Base-by-base conservation (phyloP, 2,113 vertebrate species). In the Phyllostomus hastatus region DNA sequence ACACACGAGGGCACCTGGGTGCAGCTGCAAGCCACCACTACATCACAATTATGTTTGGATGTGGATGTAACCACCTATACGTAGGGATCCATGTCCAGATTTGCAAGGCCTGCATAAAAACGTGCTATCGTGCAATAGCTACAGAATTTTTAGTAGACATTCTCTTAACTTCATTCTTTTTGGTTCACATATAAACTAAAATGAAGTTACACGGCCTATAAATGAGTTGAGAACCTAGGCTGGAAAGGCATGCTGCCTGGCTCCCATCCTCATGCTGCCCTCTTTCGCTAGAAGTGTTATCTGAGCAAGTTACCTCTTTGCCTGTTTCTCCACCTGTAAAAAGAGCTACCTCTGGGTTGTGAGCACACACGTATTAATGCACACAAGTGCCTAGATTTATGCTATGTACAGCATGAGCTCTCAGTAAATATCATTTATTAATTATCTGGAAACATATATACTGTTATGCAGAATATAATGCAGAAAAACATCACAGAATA, bases 81-180 rank as follows among this genome's bases (percentile, higher is more conserved):
- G 16, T 31, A 33, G 52, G 78, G 38, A 48, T 26, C n/a, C n/a
- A 31, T 35, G 43, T 59, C 35, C 15, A 90, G 80, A 85, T 90
- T 87, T 95, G 48, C 72, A 12, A 76, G 85, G 41, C 57, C 75
- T 93, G 33, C 12, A 41, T 70, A 75, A 75, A 91, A 96, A 73
- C 19, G 8, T 28, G 16, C 35, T 57, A 38, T 79, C 43, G 79
- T 91, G 0, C 35, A 52, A 61, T 26, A 50, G 48, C 33, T 59
- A 64, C 31, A 82, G 78, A 95, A 95, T 91, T 94, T 84, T 67
- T 54, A 93, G 24, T n/a, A 91, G 43, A 86, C 78, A 73, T 73
- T 85, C n/a, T 94, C 73, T 89, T 48, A 54, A 33, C 33, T 72
- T 46, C 15, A 57, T 66, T 88, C 28, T 90, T 69, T 66, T 64